Evolutionary conservation across 2,888 invertebrate species (phyloP).

Genomic region (Polyommatus iphigenia): DNA sequence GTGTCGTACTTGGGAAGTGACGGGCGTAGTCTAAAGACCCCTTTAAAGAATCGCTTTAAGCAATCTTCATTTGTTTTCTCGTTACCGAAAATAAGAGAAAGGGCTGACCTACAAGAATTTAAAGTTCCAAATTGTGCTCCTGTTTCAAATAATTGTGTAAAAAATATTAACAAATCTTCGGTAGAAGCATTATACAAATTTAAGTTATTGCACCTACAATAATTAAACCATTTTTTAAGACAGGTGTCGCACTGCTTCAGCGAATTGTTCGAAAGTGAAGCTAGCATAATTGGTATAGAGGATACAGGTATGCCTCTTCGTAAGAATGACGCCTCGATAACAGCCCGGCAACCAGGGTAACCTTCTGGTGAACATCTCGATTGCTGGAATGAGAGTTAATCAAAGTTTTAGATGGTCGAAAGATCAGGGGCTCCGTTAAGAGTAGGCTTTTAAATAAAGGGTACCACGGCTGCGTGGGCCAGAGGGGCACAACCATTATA

Average conservation of each 20-base stretch:
- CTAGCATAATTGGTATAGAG: slow-evolving; percentile 10
- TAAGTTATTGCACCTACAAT: too few species aligned
- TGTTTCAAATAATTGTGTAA: slow-evolving; percentile 27
- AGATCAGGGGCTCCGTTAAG: neutral
- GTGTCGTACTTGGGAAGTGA: slow-evolving; percentile 34
- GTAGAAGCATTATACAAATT: neutral
- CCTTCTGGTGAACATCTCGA: neutral
- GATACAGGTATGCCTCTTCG: neutral
- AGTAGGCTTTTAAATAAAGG: slow-evolving; percentile 1
- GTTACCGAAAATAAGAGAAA: slow-evolving; percentile 32
- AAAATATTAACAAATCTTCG: neutral
- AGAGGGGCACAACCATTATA: neutral
- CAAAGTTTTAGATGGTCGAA: neutral
- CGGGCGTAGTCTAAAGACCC: slow-evolving; percentile 34
- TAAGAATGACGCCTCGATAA: slow-evolving; percentile 14
- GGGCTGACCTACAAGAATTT: slow-evolving; percentile 35
- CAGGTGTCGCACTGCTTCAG: neutral
- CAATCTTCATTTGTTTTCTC: slow-evolving; percentile 29
- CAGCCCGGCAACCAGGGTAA: slow-evolving; percentile 26
- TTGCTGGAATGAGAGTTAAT: slow-evolving; percentile 18
- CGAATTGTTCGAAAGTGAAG: slow-evolving; percentile 12
- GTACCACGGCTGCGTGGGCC: slow-evolving; percentile 6
- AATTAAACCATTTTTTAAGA: too few species aligned
- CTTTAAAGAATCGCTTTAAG: slow-evolving; percentile 36
- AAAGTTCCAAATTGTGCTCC: slow-evolving; percentile 29